Conservation (phyloP, 2,113 vertebrate genomes). For the Leptodactylus fuscus region DNA sequence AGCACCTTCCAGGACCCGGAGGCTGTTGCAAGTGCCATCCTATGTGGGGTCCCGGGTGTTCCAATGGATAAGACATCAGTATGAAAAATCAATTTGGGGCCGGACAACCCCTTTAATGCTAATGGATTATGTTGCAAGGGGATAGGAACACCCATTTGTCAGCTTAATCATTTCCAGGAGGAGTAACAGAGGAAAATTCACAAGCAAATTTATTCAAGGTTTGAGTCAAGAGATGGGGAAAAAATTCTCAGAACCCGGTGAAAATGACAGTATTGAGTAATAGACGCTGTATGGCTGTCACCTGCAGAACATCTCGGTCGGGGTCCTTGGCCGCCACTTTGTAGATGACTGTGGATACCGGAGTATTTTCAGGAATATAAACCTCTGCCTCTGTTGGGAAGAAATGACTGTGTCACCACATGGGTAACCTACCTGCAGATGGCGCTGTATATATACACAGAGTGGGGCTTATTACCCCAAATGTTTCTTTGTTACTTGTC, state of each 20-base stretch:
- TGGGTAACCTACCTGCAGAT: no score
- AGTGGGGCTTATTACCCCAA: no score
- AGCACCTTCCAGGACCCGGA: no score
- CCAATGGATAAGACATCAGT: no score
- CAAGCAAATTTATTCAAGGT: neutral
- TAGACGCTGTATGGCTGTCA: conserved; percentile 52
- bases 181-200: neutral
- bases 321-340: conserved; percentile 59
- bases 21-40: no score
- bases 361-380: conserved; percentile 64
- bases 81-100: no score
- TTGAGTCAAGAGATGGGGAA: neutral
- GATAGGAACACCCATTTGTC: neutral
- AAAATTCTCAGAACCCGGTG: neutral
- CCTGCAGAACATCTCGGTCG: conserved; percentile 64
- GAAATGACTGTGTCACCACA: neutral
- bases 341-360: conserved; percentile 60
- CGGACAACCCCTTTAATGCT: no score
- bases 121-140: no score
- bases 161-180: neutral
- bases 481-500: no score
- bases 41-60: no score
- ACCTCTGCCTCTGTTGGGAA: conserved; percentile 64
- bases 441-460: no score
- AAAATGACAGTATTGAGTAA: neutral